Evolutionary conservation across 1,140 invertebrate genomes (phyloP).

Genomic region (Papilio machaon): DNA sequence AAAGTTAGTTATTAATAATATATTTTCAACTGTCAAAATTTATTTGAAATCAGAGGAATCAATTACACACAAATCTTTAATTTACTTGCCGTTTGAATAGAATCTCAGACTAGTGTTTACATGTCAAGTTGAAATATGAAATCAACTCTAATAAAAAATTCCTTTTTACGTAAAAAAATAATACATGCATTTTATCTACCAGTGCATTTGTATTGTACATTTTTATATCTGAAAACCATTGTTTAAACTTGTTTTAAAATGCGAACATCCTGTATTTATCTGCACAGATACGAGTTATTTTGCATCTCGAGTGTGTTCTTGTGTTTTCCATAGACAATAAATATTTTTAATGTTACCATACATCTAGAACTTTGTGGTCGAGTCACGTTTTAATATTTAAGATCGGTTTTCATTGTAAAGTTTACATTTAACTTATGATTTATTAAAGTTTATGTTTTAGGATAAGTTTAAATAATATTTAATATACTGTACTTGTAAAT

Average conservation of each 20-base stretch:
- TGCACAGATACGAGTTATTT: background rate
- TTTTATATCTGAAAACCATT: background rate
- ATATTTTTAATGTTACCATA: constrained; percentile 16
- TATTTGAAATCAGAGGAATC: no score
- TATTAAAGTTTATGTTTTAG: no score
- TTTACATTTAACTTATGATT: background rate
- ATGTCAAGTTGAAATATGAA: no score
- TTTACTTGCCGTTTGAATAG: no score
- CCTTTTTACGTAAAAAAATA: background rate
- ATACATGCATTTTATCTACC: background rate
- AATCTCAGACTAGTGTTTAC: background rate
- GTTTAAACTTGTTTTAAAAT: constrained; percentile 7
- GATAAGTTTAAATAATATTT: no score
- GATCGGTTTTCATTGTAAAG: background rate
- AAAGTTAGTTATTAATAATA: no score
- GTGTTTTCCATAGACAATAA: constrained; percentile 19
- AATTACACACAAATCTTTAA: no score
- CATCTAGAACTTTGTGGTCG: background rate
- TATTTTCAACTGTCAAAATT: no score
- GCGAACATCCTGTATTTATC: constrained; percentile 2
- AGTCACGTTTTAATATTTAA: constrained; percentile 9
- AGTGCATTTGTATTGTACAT: background rate
- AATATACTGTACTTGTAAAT: no score
- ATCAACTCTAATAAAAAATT: background rate
- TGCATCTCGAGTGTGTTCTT: constrained; percentile 30